Conservation (phyloP, 92 coral and sea anemone species). For the Palythoa caribaeorum region DNA sequence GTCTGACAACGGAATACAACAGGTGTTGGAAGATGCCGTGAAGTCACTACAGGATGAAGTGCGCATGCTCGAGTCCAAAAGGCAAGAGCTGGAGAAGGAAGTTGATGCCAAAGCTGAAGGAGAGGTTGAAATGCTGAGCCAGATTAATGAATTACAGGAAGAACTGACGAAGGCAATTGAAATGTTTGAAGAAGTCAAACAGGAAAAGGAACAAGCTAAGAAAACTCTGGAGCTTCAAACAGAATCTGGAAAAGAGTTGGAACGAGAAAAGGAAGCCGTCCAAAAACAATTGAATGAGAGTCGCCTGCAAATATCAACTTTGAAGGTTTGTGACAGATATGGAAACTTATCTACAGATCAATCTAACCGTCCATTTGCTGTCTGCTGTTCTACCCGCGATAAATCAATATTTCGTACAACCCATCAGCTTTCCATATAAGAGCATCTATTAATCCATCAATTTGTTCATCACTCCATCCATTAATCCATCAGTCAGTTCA, state of each 20-base stretch:
- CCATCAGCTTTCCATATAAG: too few species aligned
- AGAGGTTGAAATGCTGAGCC: constrained; percentile 78
- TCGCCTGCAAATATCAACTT: constrained; percentile 88
- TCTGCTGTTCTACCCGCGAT: neutral
- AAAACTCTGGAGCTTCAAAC: constrained; percentile 63
- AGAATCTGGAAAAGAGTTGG: constrained; percentile 79
- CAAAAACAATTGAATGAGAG: constrained; percentile 93
- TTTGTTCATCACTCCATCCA: too few species aligned
- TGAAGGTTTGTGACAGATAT: constrained; percentile 72
- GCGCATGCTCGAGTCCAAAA: constrained; percentile 55
- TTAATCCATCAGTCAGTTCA: too few species aligned
- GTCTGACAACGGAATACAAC: constrained; percentile 31
- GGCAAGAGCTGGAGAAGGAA: constrained; percentile 74
- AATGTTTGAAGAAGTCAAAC: constrained; percentile 54
- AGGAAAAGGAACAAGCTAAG: constrained; percentile 55
- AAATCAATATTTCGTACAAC: too few species aligned
- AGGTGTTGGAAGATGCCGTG: constrained; percentile 61
- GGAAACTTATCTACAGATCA: neutral
- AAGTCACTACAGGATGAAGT: constrained; percentile 68
- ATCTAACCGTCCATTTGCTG: neutral
- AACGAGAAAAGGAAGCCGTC: constrained; percentile 82
- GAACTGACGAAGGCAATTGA: constrained; percentile 77
- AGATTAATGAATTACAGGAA: constrained; percentile 83
- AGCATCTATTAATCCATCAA: too few species aligned
- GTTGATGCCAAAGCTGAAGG: constrained; percentile 71